A percentile compares a stretch with the other conserved stretches of the same genome.
Evolutionary conservation across 1,140 invertebrate species (phyloP).

Genomic region (Hyphantria cunea): DNA sequence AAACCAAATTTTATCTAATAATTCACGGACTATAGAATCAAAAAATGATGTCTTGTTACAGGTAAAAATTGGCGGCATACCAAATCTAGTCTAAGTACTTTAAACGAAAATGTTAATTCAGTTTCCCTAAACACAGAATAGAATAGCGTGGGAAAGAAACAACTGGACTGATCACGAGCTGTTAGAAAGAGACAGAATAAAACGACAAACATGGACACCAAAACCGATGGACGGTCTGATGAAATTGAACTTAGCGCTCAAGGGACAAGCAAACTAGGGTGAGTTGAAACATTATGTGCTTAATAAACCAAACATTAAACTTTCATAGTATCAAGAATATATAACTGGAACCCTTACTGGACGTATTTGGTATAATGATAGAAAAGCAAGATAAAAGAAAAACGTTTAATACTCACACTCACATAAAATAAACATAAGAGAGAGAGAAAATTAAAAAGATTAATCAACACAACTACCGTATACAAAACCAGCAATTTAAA

Average conservation of each 20-base stretch:
- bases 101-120: slow-evolving; percentile 67
- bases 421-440: too few species aligned
- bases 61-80: slow-evolving; percentile 43
- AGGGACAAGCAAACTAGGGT: slow-evolving; percentile 64
- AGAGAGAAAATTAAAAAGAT: too few species aligned
- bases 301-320: too few species aligned
- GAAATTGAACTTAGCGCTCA: slow-evolving; percentile 73
- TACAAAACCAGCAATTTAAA: too few species aligned
- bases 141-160: slow-evolving; percentile 35
- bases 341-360: too few species aligned
- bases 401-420: too few species aligned
- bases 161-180: slow-evolving; percentile 24
- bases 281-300: slow-evolving; percentile 4
- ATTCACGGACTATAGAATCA: too few species aligned
- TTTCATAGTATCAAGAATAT: too few species aligned
- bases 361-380: too few species aligned
- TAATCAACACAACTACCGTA: too few species aligned
- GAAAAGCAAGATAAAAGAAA: too few species aligned
- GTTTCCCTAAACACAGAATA: slow-evolving; percentile 46
- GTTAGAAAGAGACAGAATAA: slow-evolving; percentile 29
- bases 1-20: neutral
- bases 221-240: slow-evolving; percentile 61
- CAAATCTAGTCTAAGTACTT: slow-evolving; percentile 56
- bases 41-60: slow-evolving; percentile 31
- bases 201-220: slow-evolving; percentile 60